Evolutionary conservation across 35 echinoderm and acorn worm species (phyloP).

Genomic region (Hemicentrotus pulcherrimus): DNA sequence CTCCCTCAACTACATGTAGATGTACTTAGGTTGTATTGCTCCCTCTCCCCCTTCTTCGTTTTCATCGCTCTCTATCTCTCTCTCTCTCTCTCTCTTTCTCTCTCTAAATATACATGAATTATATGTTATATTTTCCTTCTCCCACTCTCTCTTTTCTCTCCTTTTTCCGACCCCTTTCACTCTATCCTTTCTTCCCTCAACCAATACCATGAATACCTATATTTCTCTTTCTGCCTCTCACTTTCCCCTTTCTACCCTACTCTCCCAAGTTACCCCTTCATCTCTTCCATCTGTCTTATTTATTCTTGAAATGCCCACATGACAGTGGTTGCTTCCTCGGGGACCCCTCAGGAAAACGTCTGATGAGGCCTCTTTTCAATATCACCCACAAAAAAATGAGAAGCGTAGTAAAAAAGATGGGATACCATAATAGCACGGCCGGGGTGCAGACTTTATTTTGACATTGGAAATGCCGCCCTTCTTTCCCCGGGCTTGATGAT

Average conservation of each 20-base stretch:
- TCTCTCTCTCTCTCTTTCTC: background rate
- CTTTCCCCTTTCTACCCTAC: background rate
- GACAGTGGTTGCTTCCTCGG: background rate
- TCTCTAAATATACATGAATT: background rate
- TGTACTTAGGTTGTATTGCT: background rate
- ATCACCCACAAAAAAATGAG: background rate
- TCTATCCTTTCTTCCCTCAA: too few relatives aligned
- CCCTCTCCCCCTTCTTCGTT: background rate
- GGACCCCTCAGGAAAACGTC: background rate
- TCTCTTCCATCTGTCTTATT: background rate
- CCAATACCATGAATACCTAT: too few relatives aligned
- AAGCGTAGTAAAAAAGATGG: background rate
- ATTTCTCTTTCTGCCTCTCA: background rate
- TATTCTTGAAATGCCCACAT: conserved; percentile 13
- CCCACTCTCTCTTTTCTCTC: background rate
- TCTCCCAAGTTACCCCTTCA: background rate
- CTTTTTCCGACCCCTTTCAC: too few relatives aligned
- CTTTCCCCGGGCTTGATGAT: background rate
- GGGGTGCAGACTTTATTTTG: background rate
- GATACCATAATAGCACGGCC: background rate
- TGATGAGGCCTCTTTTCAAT: conserved; percentile 16
- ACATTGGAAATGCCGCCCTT: background rate
- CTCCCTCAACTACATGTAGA: background rate
- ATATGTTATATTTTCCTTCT: background rate
- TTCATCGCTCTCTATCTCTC: background rate